phyloP scores from a whole-genome alignment of 2,888 invertebrate genomes.

The Parascotia fuliginaria region DNA sequence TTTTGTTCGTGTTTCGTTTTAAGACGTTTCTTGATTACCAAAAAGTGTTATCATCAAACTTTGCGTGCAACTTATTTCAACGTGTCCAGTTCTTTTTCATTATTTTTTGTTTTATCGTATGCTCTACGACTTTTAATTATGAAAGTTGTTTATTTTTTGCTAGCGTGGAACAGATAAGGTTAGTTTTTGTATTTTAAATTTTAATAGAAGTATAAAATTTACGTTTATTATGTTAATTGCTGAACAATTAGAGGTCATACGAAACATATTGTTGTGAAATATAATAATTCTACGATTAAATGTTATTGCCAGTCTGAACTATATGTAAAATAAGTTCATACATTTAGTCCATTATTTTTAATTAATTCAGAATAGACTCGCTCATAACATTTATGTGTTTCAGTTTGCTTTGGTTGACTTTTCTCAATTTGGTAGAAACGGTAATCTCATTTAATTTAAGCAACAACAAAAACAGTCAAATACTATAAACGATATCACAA shows the following conservation, averaged over 20 bases:
- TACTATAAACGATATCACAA: too few species aligned
- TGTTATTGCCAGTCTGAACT: neutral
- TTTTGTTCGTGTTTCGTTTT: conserved; percentile 35
- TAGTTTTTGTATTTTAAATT: neutral
- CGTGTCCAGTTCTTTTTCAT: conserved; percentile 32
- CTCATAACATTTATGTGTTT: neutral
- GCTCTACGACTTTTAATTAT: conserved; percentile 40
- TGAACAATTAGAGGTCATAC: neutral
- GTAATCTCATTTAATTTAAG: too few species aligned
- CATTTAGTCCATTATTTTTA: too few species aligned
- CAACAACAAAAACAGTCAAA: too few species aligned
- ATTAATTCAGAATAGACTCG: neutral
- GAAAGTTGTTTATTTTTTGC: conserved; percentile 12
- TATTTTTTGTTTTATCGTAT: conserved; percentile 18
- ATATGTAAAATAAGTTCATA: too few species aligned
- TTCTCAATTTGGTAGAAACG: too few species aligned
- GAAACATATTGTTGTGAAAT: neutral
- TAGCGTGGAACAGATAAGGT: conserved; percentile 8
- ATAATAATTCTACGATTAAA: neutral
- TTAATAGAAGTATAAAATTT: neutral
- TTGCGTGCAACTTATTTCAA: conserved; percentile 33
- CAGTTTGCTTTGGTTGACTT: too few species aligned
- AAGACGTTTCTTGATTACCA: conserved; percentile 38
- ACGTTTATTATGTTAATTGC: neutral
- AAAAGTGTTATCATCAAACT: conserved; percentile 22